Evolutionary conservation across 2,113 vertebrate species (phyloP), one percentile per base, ranked within the genome.

Genomic region (Brienomyrus longianalis): DNA sequence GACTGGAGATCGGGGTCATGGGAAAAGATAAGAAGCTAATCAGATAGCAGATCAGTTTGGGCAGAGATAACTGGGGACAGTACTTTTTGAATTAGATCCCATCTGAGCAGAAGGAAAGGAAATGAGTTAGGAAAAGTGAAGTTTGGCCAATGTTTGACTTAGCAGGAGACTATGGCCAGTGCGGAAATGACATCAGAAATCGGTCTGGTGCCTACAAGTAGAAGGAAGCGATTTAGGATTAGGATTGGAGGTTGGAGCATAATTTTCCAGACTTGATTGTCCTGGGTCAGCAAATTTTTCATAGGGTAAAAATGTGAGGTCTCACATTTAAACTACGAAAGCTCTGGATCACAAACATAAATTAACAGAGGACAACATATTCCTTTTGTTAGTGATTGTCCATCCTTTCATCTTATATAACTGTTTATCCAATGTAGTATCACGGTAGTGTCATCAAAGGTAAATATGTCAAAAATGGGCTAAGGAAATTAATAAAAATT

Each of bases 11-110:
- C 21, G 83, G 45, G 85, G 85, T 87, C 93, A 92, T 94, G 91
- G 92, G 93, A 92, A 93, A 88, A 93, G 95, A 95, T 95, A 95
- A 95, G 91, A 90, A 85, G 92, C 93, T 92, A 92, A 95, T 95
- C 93, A 94, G 91, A 91, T 92, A 91, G 88, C 91, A 92, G 92
- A 92, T 94, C 92, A 93, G 93, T 93, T 92, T 92, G 93, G 59
- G 92, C 93, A 87, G 92, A 93, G 94, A 95, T 95, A 95, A 95
- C 93, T 19, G 10, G 94, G 88, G 92, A 93, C 94, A 95, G 92
- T 93, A 94, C 94, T 95, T 94, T 91, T 94, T 94, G 93, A 93
- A 89, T 35, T 51, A 21, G 70, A 89, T 94, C 92, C 93, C 89
- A 35, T 15, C 66, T 50, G 66, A 35, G 47, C 39, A 62, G n/a